phyloP scores from a whole-genome alignment of 2,797 vertebrate genomes.

The Pseudopleuronectes americanus region DNA sequence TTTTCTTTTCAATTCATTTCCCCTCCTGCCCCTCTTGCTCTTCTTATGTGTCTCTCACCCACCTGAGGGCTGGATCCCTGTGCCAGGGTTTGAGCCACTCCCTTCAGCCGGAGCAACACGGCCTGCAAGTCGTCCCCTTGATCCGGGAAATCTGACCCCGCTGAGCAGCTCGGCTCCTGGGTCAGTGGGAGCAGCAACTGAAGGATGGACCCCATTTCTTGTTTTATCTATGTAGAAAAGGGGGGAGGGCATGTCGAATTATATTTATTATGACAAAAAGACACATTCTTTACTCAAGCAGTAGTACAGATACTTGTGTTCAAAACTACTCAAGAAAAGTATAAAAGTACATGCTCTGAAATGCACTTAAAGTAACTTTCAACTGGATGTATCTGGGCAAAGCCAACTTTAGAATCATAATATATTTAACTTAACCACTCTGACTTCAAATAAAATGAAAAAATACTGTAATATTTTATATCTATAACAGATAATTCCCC shows the following conservation, averaged over 20 bases:
- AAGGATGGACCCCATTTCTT: constrained; percentile 73
- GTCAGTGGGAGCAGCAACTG: constrained; percentile 73
- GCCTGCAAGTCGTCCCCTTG: constrained; percentile 63
- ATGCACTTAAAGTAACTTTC: no score
- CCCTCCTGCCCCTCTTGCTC: background rate
- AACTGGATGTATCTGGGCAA: no score
- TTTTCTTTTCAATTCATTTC: constrained; percentile 43
- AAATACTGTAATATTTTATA: no score
- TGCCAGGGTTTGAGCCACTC: constrained; percentile 70
- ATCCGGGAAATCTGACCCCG: constrained; percentile 17
- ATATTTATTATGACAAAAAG: background rate
- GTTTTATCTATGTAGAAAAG: constrained; percentile 55
- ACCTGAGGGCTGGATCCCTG: constrained; percentile 72
- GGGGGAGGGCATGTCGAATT: background rate
- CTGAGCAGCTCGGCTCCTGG: constrained; percentile 38
- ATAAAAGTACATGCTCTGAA: no score
- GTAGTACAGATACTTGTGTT: no score
- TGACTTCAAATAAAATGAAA: no score
- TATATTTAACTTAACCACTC: no score
- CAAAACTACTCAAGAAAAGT: no score
- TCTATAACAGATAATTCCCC: no score
- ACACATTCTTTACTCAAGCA: background rate
- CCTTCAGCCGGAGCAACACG: constrained; percentile 73
- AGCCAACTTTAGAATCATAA: no score
- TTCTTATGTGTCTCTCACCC: constrained; percentile 23